phyloP scores from a whole-genome alignment of 2,888 invertebrate species.

The Morpho helenor region DNA sequence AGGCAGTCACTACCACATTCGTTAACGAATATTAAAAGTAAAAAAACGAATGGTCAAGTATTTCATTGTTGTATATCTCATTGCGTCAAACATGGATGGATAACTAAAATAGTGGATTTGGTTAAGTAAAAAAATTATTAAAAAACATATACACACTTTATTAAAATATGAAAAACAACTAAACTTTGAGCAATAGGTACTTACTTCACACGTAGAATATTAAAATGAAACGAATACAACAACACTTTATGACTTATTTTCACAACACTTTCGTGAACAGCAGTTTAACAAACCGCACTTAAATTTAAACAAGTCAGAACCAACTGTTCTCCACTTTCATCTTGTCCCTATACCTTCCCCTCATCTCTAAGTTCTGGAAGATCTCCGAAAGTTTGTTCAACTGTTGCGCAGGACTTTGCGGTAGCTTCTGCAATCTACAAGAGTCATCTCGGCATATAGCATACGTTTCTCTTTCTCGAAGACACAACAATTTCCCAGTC shows the following conservation, averaged over 20 bases:
- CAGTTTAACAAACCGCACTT: conserved; percentile 9
- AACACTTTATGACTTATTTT: conserved; percentile 46
- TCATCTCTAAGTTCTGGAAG: conserved; percentile 65
- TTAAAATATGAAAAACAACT: conserved; percentile 46
- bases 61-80: not conserved
- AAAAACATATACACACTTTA: conserved; percentile 46
- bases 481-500: conserved; percentile 62
- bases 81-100: not conserved
- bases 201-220: conserved; percentile 34
- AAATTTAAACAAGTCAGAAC: conserved; percentile 45
- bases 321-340: conserved; percentile 73
- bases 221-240: conserved; percentile 40
- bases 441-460: conserved; percentile 39
- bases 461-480: conserved; percentile 58
- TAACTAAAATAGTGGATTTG: not conserved
- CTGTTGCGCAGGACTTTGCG: conserved; percentile 54
- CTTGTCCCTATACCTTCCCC: conserved; percentile 56
- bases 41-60: too few species aligned
- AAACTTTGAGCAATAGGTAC: conserved; percentile 66
- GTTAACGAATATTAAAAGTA: too few species aligned
- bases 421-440: conserved; percentile 50
- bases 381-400: conserved; percentile 65
- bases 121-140: not conserved
- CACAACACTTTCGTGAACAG: conserved; percentile 13
- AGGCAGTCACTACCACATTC: too few species aligned